phyloP scores from a whole-genome alignment of 2,888 invertebrate genomes.

The Chouioia cunea region DNA sequence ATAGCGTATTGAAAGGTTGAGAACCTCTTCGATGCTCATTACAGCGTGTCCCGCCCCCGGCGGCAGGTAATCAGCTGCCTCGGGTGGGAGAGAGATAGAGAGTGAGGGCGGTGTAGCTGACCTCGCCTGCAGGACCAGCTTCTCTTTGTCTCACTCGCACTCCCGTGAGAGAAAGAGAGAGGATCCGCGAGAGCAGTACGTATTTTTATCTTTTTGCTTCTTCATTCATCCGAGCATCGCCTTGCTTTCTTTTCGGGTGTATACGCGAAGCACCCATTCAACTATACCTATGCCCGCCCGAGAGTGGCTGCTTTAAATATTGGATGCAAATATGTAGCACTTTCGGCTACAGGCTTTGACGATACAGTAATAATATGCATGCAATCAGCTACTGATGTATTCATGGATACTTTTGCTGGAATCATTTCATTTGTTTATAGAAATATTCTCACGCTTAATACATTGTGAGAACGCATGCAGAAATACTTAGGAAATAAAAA shows the following conservation, averaged over 20 bases:
- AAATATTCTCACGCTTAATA: too few species aligned
- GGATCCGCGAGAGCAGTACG: conserved; percentile 20
- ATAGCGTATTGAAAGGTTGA: conserved; percentile 54
- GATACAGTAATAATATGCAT: conserved; percentile 26
- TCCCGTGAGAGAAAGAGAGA: not conserved
- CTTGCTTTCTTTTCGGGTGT: conserved; percentile 9
- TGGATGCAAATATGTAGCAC: not conserved
- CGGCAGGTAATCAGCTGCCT: conserved; percentile 66
- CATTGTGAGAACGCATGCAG: too few species aligned
- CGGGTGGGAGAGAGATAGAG: conserved; percentile 54
- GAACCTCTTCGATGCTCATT: conserved; percentile 67
- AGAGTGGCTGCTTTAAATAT: conserved; percentile 41
- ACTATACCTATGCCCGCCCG: conserved; percentile 57
- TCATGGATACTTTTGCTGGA: conserved; percentile 10
- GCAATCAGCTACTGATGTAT: conserved; percentile 16
- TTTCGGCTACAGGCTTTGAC: conserved; percentile 29
- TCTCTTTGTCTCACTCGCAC: conserved; percentile 20
- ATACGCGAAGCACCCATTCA: conserved; percentile 32
- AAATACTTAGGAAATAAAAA: too few species aligned
- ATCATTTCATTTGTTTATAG: not conserved
- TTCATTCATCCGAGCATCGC: conserved; percentile 41
- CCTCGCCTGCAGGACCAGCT: conserved; percentile 67
- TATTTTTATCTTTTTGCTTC: conserved; percentile 30
- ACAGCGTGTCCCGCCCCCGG: conserved; percentile 67
- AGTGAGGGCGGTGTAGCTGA: conserved; percentile 65